Evolutionary conservation across 64 coral and sea anemone species (phyloP).

Genomic region (Porites australiensis): DNA sequence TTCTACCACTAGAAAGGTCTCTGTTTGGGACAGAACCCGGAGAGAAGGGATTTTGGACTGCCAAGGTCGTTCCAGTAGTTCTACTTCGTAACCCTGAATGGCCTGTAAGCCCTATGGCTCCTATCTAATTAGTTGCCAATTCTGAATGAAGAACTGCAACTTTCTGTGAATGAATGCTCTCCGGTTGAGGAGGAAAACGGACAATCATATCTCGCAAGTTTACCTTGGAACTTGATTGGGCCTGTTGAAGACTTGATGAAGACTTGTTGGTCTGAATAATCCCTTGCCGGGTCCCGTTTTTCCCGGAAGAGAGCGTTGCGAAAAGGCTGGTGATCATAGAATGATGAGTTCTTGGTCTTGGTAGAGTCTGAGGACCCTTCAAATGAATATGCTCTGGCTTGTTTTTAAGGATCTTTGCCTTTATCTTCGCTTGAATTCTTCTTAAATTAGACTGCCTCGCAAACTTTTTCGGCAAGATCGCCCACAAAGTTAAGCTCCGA

Average conservation of each 20-base stretch:
- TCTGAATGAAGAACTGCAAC: neutral
- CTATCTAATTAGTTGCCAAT: slow-evolving; percentile 5
- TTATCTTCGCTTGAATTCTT: neutral
- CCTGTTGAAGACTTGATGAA: neutral
- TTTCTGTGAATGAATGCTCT: neutral
- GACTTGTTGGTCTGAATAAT: neutral
- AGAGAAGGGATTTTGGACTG: neutral
- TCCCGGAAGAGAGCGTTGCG: neutral
- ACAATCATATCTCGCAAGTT: neutral
- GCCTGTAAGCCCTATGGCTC: neutral
- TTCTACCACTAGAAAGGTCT: neutral
- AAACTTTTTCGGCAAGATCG: slow-evolving; percentile 17
- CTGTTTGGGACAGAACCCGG: neutral
- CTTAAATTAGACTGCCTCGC: neutral
- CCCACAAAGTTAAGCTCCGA: slow-evolving; percentile 16
- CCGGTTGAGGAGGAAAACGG: no score
- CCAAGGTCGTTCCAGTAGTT: neutral
- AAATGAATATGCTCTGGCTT: neutral
- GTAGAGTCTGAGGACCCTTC: neutral
- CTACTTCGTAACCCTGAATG: neutral
- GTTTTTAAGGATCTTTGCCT: neutral
- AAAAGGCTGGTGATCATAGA: neutral
- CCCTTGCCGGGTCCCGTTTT: neutral
- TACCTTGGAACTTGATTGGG: neutral
- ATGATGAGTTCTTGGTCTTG: neutral